These are phyloP conservation scores for Scophthalmus maximus DNA, from an alignment of 2,113 vertebrate species.

Conservation along the genomic window DNA sequence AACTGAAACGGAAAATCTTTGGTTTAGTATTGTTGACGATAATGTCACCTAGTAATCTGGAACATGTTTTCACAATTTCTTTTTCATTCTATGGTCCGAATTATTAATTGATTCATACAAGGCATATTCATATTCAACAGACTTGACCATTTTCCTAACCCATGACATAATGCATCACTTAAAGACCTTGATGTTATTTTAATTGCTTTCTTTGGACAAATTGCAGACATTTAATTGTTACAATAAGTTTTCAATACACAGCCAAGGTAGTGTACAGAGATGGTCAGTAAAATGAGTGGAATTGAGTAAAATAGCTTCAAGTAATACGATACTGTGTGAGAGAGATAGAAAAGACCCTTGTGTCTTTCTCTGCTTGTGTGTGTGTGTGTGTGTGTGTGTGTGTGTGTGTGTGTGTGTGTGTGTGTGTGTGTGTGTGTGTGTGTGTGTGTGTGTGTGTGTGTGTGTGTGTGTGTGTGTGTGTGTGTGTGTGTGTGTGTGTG, in stretches of 20 bases:
- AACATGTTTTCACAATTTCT: background rate
- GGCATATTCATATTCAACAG: background rate
- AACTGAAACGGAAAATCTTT: background rate
- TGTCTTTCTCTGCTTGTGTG: slow-evolving; percentile 14
- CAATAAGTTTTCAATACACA: too few relatives aligned
- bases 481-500: slow-evolving; percentile 1
- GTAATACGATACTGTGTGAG: too few relatives aligned
- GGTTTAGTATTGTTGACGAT: background rate
- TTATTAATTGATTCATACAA: too few relatives aligned
- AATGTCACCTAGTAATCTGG: background rate
- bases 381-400: background rate
- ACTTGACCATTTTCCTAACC: background rate
- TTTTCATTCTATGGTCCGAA: background rate
- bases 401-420: slow-evolving; percentile 5
- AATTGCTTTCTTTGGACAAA: background rate
- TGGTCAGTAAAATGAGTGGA: background rate
- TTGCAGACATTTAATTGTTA: background rate
- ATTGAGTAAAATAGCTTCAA: background rate
- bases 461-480: too few relatives aligned
- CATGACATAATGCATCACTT: background rate
- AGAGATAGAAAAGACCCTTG: background rate
- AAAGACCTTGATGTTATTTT: background rate
- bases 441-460: background rate
- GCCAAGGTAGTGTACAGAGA: background rate
- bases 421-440: slow-evolving; percentile 11